Conservation (phyloP, 2,888 invertebrate species). For the Phengaris alcon region DNA sequence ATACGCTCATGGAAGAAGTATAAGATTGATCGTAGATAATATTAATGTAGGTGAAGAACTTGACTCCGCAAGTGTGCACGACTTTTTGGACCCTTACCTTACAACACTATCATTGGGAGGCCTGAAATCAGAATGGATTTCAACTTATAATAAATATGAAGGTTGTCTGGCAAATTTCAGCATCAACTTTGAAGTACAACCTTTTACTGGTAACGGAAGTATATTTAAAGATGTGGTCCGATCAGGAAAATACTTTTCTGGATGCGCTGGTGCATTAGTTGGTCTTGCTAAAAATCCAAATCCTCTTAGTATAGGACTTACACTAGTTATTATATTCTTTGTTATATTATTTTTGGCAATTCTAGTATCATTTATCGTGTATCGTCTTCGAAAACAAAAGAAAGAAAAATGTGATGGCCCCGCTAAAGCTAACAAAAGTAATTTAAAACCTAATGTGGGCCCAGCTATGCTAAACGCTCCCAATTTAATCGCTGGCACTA, state of each 20-base stretch:
- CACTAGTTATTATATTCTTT: constrained; percentile 95
- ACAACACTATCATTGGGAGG: constrained; percentile 90
- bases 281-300: constrained; percentile 89
- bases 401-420: constrained; percentile 88
- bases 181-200: constrained; percentile 93
- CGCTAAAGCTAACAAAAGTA: constrained; percentile 83
- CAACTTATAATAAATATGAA: constrained; percentile 84
- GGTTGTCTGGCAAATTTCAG: constrained; percentile 95
- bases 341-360: constrained; percentile 93
- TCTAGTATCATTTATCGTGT: constrained; percentile 94
- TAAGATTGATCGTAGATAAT: constrained; percentile 86
- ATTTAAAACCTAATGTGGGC: constrained; percentile 88
- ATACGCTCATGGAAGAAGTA: constrained; percentile 83
- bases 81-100: constrained; percentile 94
- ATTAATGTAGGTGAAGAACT: constrained; percentile 89
- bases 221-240: constrained; percentile 85
- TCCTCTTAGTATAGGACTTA: constrained; percentile 94
- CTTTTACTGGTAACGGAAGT: constrained; percentile 92
- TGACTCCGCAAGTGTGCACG: constrained; percentile 91
- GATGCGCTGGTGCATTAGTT: constrained; percentile 87
- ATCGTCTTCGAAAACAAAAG: constrained; percentile 91
- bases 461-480: constrained; percentile 84
- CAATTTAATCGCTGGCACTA: constrained; percentile 82
- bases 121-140: constrained; percentile 81
- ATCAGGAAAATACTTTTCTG: constrained; percentile 85